These are phyloP conservation scores for Parelbella ahira DNA, from an alignment of 2,888 invertebrate genomes.

Conservation along the genomic window DNA sequence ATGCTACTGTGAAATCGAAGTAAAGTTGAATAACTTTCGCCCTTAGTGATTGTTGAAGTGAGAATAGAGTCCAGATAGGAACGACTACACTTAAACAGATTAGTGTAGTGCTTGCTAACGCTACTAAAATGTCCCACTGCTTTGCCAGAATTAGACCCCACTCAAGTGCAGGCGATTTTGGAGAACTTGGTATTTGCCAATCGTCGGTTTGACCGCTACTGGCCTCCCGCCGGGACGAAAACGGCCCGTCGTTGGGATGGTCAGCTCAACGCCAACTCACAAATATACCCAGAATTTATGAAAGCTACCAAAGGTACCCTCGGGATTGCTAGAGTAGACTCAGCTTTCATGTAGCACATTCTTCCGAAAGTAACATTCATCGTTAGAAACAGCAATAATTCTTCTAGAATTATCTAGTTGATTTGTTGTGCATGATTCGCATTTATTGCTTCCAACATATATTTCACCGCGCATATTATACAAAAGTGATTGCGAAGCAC, in stretches of 20 bases:
- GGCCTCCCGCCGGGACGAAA: conserved; percentile 55
- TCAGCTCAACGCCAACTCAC: conserved; percentile 53
- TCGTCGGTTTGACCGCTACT: conserved; percentile 59
- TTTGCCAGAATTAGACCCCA: conserved; percentile 69
- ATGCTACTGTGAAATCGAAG: too few species aligned
- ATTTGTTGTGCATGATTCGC: conserved; percentile 23
- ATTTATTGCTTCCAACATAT: not conserved
- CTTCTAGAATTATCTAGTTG: conserved; percentile 23
- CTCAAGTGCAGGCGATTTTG: conserved; percentile 68
- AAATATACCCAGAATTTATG: conserved; percentile 60
- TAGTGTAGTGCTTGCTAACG: conserved; percentile 51
- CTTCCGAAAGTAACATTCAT: conserved; percentile 31
- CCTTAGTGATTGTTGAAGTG: too few species aligned
- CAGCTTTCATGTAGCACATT: conserved; percentile 26
- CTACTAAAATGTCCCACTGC: conserved; percentile 38
- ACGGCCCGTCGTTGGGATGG: conserved; percentile 57
- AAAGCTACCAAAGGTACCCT: conserved; percentile 65
- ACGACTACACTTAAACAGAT: conserved; percentile 16
- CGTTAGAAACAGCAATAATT: conserved; percentile 9
- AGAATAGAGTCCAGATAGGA: too few species aligned
- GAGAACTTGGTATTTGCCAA: conserved; percentile 57
- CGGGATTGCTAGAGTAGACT: conserved; percentile 43
- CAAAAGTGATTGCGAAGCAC: conserved; percentile 15
- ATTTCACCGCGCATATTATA: conserved; percentile 12
- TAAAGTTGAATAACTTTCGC: too few species aligned